Conservation (phyloP, 2,797 vertebrate genomes). For the Phoebastria nigripes region DNA sequence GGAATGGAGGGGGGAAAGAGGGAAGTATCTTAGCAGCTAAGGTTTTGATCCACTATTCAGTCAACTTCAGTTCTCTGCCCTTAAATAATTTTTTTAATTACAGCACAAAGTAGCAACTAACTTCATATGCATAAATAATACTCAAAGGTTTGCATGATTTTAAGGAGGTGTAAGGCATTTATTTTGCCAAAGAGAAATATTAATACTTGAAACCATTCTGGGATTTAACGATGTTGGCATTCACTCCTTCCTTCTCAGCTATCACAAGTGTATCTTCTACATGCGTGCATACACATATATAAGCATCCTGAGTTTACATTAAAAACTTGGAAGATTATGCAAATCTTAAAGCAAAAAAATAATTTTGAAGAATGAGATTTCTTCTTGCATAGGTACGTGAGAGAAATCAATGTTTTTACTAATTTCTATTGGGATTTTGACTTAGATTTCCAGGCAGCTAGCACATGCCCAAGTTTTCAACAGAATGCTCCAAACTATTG, state of each 20-base stretch:
- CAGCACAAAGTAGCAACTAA: not conserved
- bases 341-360: not conserved
- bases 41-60: not conserved
- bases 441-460: not conserved
- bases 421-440: not conserved
- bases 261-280: not conserved
- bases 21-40: not conserved
- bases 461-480: not conserved
- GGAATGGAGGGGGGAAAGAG: not conserved
- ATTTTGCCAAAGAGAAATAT: not conserved
- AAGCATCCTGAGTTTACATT: not conserved
- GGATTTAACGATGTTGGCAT: not conserved
- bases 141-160: not conserved
- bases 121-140: not conserved
- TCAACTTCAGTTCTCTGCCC: not conserved
- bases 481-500: not conserved
- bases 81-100: not conserved
- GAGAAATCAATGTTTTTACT: not conserved
- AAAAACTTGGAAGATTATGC: not conserved
- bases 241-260: not conserved
- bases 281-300: not conserved
- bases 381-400: not conserved
- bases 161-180: not conserved
- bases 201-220: not conserved
- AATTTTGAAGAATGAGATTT: not conserved